Conservation (phyloP, 2,797 vertebrate genomes). For the Pangasius larnaudii region DNA sequence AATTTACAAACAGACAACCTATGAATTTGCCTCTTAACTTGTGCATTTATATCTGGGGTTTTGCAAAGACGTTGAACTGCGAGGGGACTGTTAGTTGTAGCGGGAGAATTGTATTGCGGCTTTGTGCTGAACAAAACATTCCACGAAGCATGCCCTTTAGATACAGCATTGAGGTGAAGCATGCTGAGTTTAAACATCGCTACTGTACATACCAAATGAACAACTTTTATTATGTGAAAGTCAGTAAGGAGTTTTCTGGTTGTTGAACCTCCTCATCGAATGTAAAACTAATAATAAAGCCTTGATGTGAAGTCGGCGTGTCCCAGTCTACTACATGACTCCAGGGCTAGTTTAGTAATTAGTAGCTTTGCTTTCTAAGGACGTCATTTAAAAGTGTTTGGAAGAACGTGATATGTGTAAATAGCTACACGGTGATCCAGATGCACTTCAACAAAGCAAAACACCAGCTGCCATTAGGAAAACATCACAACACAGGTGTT, state of each 20-base stretch:
- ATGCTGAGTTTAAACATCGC: too few relatives aligned
- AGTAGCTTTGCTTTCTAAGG: neutral
- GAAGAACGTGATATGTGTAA: neutral
- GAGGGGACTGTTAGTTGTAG: neutral
- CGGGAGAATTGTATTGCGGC: neutral
- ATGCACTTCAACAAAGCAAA: neutral
- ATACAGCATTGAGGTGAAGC: too few relatives aligned
- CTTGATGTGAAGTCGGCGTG: neutral
- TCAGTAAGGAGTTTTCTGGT: neutral
- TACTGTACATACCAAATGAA: neutral
- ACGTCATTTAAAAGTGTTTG: neutral
- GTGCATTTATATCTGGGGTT: neutral
- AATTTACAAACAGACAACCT: too few relatives aligned
- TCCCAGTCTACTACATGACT: neutral
- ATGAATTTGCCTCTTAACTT: neutral
- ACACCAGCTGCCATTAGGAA: conserved; percentile 1
- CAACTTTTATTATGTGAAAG: neutral
- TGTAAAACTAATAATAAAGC: neutral
- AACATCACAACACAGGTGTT: too few relatives aligned
- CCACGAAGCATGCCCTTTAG: too few relatives aligned
- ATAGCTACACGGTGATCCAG: neutral
- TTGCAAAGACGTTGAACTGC: neutral
- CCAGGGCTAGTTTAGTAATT: neutral
- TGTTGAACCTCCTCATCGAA: neutral
- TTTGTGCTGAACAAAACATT: neutral